Conservation (phyloP, 2,888 invertebrate species). For the Parnassius orleans region DNA sequence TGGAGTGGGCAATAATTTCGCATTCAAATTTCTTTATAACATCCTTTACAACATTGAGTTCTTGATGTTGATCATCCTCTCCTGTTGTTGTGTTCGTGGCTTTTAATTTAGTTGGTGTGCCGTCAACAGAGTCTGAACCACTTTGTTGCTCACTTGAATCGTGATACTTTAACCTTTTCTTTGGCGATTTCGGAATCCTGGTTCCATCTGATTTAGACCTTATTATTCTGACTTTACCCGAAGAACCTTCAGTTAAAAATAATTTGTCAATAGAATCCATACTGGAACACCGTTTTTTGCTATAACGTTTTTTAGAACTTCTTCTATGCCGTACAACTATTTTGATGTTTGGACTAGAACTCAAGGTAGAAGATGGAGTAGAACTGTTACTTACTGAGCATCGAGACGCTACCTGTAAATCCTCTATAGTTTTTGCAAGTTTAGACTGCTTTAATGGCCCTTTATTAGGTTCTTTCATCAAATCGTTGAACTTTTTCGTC, state of each 20-base stretch:
- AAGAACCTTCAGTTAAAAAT: constrained; percentile 49
- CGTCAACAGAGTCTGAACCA: constrained; percentile 68
- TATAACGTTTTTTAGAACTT: constrained; percentile 71
- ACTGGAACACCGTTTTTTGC: constrained; percentile 75
- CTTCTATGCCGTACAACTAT: constrained; percentile 68
- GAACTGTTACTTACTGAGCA: constrained; percentile 65
- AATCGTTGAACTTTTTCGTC: constrained; percentile 85
- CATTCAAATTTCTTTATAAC: constrained; percentile 75
- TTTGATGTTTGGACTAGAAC: constrained; percentile 75
- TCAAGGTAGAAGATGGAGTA: constrained; percentile 71
- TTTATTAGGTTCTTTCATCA: constrained; percentile 71
- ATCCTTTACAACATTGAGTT: constrained; percentile 63
- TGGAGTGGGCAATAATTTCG: constrained; percentile 65
- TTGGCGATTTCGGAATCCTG: constrained; percentile 66
- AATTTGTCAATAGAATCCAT: constrained; percentile 72
- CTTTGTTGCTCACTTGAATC: constrained; percentile 62
- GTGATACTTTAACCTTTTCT: constrained; percentile 62
- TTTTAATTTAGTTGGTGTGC: constrained; percentile 49
- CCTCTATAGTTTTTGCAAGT: constrained; percentile 77
- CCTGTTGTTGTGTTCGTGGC: constrained; percentile 32
- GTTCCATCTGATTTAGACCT: constrained; percentile 74
- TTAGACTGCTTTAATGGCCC: constrained; percentile 77
- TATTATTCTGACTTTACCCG: constrained; percentile 59
- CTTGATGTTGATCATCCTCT: constrained; percentile 39
- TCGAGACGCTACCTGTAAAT: constrained; percentile 52